Evolutionary conservation across 2,888 invertebrate species (phyloP).

Genomic region (Zygogramma bicolorata): DNA sequence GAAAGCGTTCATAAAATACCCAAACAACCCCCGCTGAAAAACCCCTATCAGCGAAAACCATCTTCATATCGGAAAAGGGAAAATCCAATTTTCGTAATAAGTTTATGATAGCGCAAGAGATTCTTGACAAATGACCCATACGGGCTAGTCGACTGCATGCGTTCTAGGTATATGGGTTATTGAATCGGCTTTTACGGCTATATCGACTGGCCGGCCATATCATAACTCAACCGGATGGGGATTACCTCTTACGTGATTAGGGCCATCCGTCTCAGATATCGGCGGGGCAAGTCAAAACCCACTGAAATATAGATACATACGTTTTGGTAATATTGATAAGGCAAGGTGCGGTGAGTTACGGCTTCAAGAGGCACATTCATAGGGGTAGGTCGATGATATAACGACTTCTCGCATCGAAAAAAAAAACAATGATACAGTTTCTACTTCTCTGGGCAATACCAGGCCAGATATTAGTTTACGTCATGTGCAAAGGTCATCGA

Average conservation of each 20-base stretch:
- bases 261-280: conserved; percentile 65
- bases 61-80: conserved; percentile 40
- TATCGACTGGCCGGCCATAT: conserved; percentile 64
- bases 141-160: conserved; percentile 39
- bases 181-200: conserved; percentile 65
- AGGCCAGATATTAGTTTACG: no score
- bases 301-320: conserved; percentile 55
- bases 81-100: conserved; percentile 60
- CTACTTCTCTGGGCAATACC: no score
- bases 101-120: conserved; percentile 62
- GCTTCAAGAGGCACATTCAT: not conserved
- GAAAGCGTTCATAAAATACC: not conserved
- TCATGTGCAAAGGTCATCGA: no score
- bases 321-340: conserved; percentile 43
- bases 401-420: no score
- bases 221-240: conserved; percentile 66
- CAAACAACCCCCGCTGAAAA: not conserved
- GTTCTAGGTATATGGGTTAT: conserved; percentile 62
- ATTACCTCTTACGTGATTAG: conserved; percentile 68
- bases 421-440: no score
- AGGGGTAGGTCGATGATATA: not conserved
- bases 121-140: conserved; percentile 62
- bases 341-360: conserved; percentile 22
- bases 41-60: conserved; percentile 40
- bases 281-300: conserved; percentile 56